These are phyloP conservation scores for Perca fluviatilis DNA, from an alignment of 2,113 vertebrate species.

Conservation along the genomic window DNA sequence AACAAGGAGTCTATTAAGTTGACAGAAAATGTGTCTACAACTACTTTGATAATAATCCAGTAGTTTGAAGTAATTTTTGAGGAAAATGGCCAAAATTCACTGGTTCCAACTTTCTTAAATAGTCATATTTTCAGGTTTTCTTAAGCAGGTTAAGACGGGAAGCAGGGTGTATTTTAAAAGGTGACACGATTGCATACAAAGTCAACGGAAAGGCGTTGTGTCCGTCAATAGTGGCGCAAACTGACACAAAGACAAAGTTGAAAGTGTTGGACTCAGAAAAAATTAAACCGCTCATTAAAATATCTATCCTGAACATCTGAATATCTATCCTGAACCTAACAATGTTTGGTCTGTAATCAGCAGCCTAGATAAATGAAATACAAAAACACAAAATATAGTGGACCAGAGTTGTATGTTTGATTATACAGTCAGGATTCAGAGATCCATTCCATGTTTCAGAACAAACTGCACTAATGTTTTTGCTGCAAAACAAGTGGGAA, in stretches of 20 bases:
- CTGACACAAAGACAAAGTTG: neutral
- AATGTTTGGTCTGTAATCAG: neutral
- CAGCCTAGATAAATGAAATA: neutral
- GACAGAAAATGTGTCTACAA: too few species aligned
- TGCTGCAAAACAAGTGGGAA: neutral
- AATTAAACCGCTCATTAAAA: neutral
- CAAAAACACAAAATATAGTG: neutral
- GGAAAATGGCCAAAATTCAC: too few species aligned
- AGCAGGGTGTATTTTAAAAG: too few species aligned
- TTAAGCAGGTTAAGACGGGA: too few species aligned
- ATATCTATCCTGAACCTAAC: neutral
- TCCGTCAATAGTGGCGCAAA: neutral
- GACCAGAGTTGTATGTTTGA: neutral
- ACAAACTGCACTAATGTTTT: neutral
- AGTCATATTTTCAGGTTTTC: too few species aligned
- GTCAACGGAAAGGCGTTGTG: too few species aligned
- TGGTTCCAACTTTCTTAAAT: too few species aligned
- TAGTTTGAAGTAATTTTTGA: too few species aligned
- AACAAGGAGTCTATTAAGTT: too few species aligned
- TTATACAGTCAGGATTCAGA: neutral
- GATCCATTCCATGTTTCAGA: neutral
- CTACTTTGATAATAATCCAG: too few species aligned
- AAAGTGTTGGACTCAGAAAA: neutral
- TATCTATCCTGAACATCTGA: neutral
- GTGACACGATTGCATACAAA: too few species aligned